phyloP scores from a whole-genome alignment of 1,140 invertebrate genomes.

The Ladona fulva region DNA sequence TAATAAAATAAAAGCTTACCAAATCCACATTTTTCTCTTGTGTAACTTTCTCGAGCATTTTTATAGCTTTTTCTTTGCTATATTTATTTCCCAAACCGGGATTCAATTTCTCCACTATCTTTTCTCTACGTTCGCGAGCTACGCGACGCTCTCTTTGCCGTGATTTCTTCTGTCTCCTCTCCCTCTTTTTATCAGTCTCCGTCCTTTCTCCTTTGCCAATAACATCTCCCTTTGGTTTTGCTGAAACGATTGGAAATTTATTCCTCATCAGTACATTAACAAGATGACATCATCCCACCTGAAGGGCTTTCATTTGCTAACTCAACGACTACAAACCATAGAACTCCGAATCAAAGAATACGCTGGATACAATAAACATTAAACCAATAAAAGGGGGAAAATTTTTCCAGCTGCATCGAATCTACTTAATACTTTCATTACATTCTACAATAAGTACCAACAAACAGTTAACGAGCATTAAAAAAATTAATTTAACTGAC shows the following conservation, averaged over 20 bases:
- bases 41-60: constrained; percentile 47
- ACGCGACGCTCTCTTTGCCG: constrained; percentile 51
- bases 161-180: constrained; percentile 77
- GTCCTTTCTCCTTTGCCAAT: constrained; percentile 73
- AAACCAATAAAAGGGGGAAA: too few species aligned
- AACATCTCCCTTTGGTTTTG: constrained; percentile 64
- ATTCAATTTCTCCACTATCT: constrained; percentile 32
- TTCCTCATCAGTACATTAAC: too few species aligned
- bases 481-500: too few species aligned
- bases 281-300: too few species aligned
- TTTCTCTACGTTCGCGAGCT: constrained; percentile 44
- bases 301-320: too few species aligned
- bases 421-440: too few species aligned
- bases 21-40: constrained; percentile 54
- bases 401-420: too few species aligned
- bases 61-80: constrained; percentile 44
- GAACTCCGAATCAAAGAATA: too few species aligned
- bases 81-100: constrained; percentile 49
- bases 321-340: too few species aligned
- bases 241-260: constrained; percentile 33
- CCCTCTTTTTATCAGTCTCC: constrained; percentile 80
- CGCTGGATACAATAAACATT: too few species aligned
- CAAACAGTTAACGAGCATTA: too few species aligned
- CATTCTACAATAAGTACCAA: too few species aligned
- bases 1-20: constrained; percentile 29